Conservation (phyloP, 1,140 invertebrate genomes). For the Gerris buenoi region DNA sequence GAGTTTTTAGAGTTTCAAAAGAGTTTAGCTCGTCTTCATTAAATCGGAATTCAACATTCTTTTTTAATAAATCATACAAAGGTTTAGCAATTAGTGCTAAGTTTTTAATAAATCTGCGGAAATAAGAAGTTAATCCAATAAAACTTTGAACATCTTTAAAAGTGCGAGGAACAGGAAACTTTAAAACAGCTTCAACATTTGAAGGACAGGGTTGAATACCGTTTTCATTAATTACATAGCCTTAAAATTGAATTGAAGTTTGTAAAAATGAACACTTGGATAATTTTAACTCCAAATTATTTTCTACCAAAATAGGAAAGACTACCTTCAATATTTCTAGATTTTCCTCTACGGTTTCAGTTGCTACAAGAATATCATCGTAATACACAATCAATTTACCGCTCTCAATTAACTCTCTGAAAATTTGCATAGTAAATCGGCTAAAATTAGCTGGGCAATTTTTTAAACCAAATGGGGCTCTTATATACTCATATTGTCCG, state of each 20-base stretch:
- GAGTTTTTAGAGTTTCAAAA: background rate
- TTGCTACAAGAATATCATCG: slow-evolving; percentile 33
- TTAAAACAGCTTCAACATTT: background rate
- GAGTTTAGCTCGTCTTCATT: background rate
- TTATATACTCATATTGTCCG: slow-evolving; percentile 27
- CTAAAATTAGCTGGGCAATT: slow-evolving; percentile 32
- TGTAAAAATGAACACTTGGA: background rate
- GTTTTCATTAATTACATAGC: background rate
- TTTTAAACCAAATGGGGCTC: slow-evolving; percentile 29
- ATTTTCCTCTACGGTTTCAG: slow-evolving; percentile 26
- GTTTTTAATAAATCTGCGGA: background rate
- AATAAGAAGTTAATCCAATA: background rate
- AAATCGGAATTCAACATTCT: background rate
- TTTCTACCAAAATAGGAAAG: background rate
- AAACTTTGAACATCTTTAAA: background rate
- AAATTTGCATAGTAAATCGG: slow-evolving; percentile 27
- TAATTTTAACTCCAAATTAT: background rate
- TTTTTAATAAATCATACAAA: background rate
- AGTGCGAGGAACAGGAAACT: background rate
- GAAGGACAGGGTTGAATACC: background rate
- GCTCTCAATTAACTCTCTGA: slow-evolving; percentile 23
- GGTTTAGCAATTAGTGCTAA: background rate
- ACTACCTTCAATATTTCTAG: background rate
- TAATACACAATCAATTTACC: slow-evolving; percentile 26
- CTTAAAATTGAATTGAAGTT: background rate